Conservation (phyloP, 2,888 invertebrate species). For the Odontocerum albicorne region DNA sequence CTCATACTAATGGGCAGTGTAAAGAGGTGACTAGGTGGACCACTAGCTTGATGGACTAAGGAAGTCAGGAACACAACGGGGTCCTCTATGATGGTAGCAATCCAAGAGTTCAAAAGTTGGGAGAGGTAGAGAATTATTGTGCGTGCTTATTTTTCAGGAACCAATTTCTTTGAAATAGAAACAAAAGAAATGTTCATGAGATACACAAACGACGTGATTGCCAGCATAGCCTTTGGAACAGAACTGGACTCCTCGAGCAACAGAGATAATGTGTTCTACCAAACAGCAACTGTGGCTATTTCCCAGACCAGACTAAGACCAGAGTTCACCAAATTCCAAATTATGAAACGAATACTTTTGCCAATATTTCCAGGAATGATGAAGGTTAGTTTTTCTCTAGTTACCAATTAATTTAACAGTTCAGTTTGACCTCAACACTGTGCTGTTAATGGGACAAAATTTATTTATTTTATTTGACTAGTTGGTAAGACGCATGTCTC, state of each 20-base stretch:
- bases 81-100: too few relatives aligned
- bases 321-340: slow-evolving; percentile 7
- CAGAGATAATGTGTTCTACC: slow-evolving; percentile 56
- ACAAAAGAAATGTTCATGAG: slow-evolving; percentile 53
- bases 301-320: slow-evolving; percentile 22
- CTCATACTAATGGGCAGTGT: too few relatives aligned
- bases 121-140: neutral
- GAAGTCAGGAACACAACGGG: too few relatives aligned
- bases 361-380: slow-evolving; percentile 5
- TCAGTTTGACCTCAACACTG: too few relatives aligned
- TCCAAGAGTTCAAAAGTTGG: neutral
- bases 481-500: too few relatives aligned
- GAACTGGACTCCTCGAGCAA: slow-evolving; percentile 57
- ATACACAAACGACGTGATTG: slow-evolving; percentile 62
- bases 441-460: too few relatives aligned
- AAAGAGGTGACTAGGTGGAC: too few relatives aligned
- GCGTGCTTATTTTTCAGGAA: neutral
- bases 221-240: slow-evolving; percentile 59
- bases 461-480: too few relatives aligned
- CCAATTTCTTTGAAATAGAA: slow-evolving; percentile 36
- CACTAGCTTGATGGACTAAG: too few relatives aligned
- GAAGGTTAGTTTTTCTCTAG: slow-evolving; percentile 11
- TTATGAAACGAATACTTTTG: slow-evolving; percentile 1
- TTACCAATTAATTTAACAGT: too few relatives aligned
- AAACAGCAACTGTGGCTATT: slow-evolving; percentile 40